Conservation (phyloP, 2,888 invertebrate genomes). For the Eubasilissa splendida region DNA sequence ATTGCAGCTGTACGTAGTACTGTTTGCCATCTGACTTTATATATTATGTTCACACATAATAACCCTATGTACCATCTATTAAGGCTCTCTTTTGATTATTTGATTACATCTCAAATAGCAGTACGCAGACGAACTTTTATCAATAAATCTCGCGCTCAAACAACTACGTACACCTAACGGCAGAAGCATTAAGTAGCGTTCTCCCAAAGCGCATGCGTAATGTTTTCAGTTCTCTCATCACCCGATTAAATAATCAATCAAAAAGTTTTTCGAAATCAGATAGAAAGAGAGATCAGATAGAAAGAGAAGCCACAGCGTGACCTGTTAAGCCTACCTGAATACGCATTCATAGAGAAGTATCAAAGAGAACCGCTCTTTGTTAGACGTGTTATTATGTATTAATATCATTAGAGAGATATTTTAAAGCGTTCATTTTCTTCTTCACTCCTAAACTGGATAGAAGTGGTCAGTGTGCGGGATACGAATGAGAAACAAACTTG, state of each 20-base stretch:
- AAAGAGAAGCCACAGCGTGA: slow-evolving; percentile 22
- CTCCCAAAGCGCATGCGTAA: slow-evolving; percentile 28
- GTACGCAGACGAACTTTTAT: background rate
- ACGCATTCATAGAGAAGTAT: slow-evolving; percentile 34
- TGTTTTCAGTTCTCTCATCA: slow-evolving; percentile 36
- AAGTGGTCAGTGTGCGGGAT: slow-evolving; percentile 2
- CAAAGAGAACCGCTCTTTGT: slow-evolving; percentile 34
- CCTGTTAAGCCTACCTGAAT: slow-evolving; percentile 42
- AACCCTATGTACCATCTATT: background rate
- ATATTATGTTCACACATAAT: background rate
- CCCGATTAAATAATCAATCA: slow-evolving; percentile 46
- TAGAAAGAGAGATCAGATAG: slow-evolving; percentile 15
- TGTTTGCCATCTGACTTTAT: background rate
- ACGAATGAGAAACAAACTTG: slow-evolving; percentile 2
- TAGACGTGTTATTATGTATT: slow-evolving; percentile 37
- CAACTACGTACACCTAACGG: background rate
- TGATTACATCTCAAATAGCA: background rate
- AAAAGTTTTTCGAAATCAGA: slow-evolving; percentile 32
- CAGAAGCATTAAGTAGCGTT: slow-evolving; percentile 29
- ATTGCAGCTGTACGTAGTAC: no score
- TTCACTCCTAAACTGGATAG: slow-evolving; percentile 29
- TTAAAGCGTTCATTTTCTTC: slow-evolving; percentile 37
- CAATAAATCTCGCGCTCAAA: background rate
- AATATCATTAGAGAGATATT: slow-evolving; percentile 46
- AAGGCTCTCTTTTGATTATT: slow-evolving; percentile 3